These are phyloP conservation scores for Clytia hemisphaerica DNA, from an alignment of 30 jellyfish, hydroid and myxozoan genomes.

Conservation along the genomic window DNA sequence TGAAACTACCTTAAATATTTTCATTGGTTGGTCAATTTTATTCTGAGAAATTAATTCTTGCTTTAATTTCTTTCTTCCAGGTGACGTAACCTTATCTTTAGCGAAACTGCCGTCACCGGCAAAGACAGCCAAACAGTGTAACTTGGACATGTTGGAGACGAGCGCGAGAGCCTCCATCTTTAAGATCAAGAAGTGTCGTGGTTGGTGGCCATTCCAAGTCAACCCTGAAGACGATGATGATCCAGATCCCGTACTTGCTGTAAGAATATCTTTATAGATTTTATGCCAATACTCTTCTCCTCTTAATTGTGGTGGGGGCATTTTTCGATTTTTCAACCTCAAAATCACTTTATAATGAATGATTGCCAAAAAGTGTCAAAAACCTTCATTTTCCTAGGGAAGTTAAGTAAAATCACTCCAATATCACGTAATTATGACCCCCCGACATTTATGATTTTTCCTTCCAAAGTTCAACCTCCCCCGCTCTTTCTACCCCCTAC, in stretches of 20 bases:
- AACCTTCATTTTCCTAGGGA: too few relatives aligned
- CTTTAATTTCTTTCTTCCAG: slow-evolving; percentile 16
- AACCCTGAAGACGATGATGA: slow-evolving; percentile 94
- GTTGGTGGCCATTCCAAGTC: slow-evolving; percentile 94
- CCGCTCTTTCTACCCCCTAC: too few relatives aligned
- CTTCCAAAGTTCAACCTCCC: too few relatives aligned
- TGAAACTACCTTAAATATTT: too few relatives aligned
- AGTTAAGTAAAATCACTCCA: too few relatives aligned
- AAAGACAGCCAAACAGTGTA: slow-evolving; percentile 62
- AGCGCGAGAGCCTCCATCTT: slow-evolving; percentile 52
- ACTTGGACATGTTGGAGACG: slow-evolving; percentile 42
- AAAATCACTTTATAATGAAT: too few relatives aligned
- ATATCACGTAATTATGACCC: too few relatives aligned
- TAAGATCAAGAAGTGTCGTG: slow-evolving; percentile 76
- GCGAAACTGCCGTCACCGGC: slow-evolving; percentile 80
- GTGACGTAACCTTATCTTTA: slow-evolving; percentile 57
- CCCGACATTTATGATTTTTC: too few relatives aligned
- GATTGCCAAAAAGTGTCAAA: too few relatives aligned
- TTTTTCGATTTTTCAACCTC: too few relatives aligned
- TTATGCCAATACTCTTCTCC: neutral
- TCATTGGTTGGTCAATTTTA: too few relatives aligned
- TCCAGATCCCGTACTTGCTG: slow-evolving; percentile 83
- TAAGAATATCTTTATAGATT: slow-evolving; percentile 5
- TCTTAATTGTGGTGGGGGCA: neutral
- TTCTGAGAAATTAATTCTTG: too few relatives aligned